Evolutionary conservation across 2,113 vertebrate species (phyloP).

Genomic region (Rafetus swinhoei): DNA sequence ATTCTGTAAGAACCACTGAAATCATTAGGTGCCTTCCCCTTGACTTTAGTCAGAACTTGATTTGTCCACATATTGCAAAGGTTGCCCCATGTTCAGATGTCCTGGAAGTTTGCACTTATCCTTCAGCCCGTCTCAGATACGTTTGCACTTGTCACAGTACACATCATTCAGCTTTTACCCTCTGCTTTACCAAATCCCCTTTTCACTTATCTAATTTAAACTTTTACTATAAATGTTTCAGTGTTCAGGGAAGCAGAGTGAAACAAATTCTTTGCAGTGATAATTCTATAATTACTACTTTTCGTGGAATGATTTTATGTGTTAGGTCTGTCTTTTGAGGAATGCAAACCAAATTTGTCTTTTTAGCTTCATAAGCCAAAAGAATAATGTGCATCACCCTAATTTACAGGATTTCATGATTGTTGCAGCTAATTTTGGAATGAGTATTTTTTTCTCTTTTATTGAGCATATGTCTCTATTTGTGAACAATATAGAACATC

Average conservation of each 20-base stretch:
- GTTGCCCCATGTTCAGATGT: background rate
- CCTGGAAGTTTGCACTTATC: background rate
- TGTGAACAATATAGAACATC: background rate
- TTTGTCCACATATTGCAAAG: background rate
- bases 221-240: background rate
- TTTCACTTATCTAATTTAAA: background rate
- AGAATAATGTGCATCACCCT: background rate
- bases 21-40: rapidly evolving
- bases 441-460: background rate
- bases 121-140: rapidly evolving
- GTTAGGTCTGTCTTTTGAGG: background rate
- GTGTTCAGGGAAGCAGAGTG: background rate
- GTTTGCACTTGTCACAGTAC: background rate
- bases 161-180: background rate
- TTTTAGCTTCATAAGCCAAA: background rate
- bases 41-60: background rate
- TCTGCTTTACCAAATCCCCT: rapidly evolving
- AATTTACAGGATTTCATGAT: background rate
- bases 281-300: background rate
- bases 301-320: background rate
- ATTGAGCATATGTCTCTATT: background rate
- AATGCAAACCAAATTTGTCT: background rate
- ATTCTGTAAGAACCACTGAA: background rate
- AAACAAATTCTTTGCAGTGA: background rate
- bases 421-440: background rate